Evolutionary conservation across 2,113 vertebrate genomes (phyloP).

Genomic region (Oreochromis tanganicae): DNA sequence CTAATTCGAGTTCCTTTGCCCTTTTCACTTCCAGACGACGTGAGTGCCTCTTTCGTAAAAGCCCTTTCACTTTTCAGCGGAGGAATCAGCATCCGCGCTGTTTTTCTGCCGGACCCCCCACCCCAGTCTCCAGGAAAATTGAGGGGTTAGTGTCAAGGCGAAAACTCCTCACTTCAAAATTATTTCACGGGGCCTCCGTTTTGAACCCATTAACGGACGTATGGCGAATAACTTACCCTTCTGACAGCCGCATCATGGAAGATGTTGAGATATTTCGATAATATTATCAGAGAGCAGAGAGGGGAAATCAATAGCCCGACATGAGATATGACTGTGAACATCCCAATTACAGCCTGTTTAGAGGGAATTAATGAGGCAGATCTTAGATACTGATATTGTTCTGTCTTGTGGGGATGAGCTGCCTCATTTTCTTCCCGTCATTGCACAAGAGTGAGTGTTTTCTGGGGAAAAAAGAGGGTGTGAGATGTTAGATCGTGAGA

Average conservation of each 20-base stretch:
- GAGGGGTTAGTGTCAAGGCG: conserved; percentile 93
- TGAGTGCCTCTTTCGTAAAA: conserved; percentile 78
- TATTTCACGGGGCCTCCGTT: conserved; percentile 74
- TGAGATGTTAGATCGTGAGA: background rate
- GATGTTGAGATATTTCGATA: conserved; percentile 89
- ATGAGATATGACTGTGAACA: conserved; percentile 89
- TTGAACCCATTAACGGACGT: conserved; percentile 83
- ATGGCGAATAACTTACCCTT: conserved; percentile 84
- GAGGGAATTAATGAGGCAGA: conserved; percentile 73
- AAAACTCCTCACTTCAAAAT: conserved; percentile 93
- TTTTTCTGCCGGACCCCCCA: background rate
- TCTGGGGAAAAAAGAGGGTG: background rate
- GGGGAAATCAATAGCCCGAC: conserved; percentile 91
- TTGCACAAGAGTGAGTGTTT: conserved; percentile 24
- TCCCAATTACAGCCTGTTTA: conserved; percentile 92
- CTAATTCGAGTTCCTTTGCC: conserved; percentile 98
- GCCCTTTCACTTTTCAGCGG: conserved; percentile 68
- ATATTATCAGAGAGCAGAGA: conserved; percentile 81
- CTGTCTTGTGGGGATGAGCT: conserved; percentile 42
- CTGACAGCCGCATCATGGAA: conserved; percentile 89
- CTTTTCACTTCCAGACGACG: conserved; percentile 93
- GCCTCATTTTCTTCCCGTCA: conserved; percentile 58
- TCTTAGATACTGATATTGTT: conserved; percentile 64
- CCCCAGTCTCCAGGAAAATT: conserved; percentile 76
- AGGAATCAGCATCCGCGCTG: conserved; percentile 23